Evolutionary conservation across 2,797 vertebrate genomes (phyloP).

Genomic region (Picus viridis): DNA sequence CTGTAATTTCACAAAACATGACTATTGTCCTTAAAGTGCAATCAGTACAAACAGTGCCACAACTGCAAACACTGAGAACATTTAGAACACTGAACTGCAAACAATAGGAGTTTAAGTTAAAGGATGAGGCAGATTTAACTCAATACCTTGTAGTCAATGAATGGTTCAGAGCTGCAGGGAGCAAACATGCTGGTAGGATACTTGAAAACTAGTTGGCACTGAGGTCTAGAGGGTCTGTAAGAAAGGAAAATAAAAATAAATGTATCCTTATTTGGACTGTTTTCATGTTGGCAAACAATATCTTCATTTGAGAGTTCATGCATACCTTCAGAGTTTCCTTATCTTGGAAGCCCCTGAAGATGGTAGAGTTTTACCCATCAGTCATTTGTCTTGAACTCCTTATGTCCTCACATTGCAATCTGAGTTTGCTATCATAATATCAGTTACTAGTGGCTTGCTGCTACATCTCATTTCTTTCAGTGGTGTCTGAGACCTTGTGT

Average conservation of each 20-base stretch:
- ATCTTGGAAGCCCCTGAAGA: not conserved
- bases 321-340: not conserved
- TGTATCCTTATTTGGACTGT: not conserved
- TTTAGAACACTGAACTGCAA: constrained; percentile 50
- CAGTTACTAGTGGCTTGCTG: not conserved
- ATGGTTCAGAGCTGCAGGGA: not conserved
- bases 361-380: not conserved
- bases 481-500: not conserved
- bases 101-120: constrained; percentile 55
- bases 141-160: constrained; percentile 19
- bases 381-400: not conserved
- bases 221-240: not conserved
- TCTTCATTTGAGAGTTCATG: not conserved
- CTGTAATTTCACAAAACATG: constrained; percentile 9
- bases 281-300: not conserved
- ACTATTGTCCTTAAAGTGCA: constrained; percentile 39
- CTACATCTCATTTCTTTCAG: not conserved
- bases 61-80: constrained; percentile 46
- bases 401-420: not conserved
- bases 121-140: constrained; percentile 13
- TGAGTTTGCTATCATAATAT: not conserved
- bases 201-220: not conserved
- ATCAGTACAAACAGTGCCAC: constrained; percentile 27
- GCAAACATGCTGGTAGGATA: not conserved
- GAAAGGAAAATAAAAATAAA: not conserved